These are phyloP conservation scores for Botia kubotai DNA, from an alignment of 2,797 vertebrate genomes.

Conservation along the genomic window DNA sequence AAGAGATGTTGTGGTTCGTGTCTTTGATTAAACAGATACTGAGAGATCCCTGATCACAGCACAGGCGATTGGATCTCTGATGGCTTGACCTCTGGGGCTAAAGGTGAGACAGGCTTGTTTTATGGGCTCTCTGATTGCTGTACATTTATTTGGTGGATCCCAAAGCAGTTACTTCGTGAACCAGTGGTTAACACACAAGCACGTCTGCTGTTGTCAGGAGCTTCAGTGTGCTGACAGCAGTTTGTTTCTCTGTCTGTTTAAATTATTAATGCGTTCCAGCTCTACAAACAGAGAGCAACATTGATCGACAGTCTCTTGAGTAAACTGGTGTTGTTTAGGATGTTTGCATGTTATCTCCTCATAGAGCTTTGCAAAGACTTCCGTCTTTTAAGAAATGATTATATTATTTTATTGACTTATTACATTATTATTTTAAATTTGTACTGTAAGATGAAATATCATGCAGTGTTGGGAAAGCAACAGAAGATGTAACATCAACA, in stretches of 20 bases:
- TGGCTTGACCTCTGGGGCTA: slow-evolving; percentile 7
- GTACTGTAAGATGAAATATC: too few species aligned
- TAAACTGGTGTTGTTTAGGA: slow-evolving; percentile 60
- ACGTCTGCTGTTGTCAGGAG: slow-evolving; percentile 25
- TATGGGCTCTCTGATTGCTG: background rate
- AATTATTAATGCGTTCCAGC: slow-evolving; percentile 70
- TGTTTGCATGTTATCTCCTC: slow-evolving; percentile 55
- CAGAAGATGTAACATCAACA: too few species aligned
- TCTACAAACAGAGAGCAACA: slow-evolving; percentile 64
- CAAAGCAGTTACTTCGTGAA: slow-evolving; percentile 16
- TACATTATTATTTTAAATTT: too few species aligned
- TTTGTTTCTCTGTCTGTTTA: slow-evolving; percentile 54
- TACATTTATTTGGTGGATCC: slow-evolving; percentile 8
- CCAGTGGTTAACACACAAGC: slow-evolving; percentile 14
- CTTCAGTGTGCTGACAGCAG: slow-evolving; percentile 39
- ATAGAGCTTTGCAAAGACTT: slow-evolving; percentile 48
- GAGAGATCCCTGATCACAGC: slow-evolving; percentile 43
- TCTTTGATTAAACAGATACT: slow-evolving; percentile 54
- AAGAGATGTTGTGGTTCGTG: slow-evolving; percentile 37
- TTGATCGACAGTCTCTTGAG: slow-evolving; percentile 63
- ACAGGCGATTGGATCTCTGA: slow-evolving; percentile 6
- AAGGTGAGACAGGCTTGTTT: slow-evolving; percentile 45
- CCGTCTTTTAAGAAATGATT: background rate
- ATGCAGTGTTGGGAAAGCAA: too few species aligned
- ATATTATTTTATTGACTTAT: background rate